These are phyloP conservation scores for Pseudopipra pipra DNA, from an alignment of 2,113 vertebrate species.

Conservation along the genomic window DNA sequence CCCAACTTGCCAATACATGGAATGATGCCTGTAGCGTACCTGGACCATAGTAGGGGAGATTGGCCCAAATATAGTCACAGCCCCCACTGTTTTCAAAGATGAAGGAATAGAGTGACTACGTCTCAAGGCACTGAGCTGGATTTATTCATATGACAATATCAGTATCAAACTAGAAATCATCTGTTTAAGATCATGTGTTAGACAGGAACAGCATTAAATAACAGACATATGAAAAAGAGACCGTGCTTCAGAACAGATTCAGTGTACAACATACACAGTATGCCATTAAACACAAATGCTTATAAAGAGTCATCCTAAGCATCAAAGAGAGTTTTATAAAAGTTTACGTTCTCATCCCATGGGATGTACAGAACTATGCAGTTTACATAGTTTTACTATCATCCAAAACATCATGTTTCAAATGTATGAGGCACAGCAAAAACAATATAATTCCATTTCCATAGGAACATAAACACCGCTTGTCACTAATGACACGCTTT, in stretches of 20 bases:
- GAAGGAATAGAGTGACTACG: not conserved
- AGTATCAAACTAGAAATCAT: constrained; percentile 55
- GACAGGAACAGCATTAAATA: constrained; percentile 54
- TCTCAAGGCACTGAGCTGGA: constrained; percentile 58
- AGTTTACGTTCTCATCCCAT: constrained; percentile 79
- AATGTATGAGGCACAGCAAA: constrained; percentile 78
- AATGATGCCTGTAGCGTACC: not conserved
- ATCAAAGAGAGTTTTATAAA: constrained; percentile 73
- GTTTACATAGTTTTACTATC: constrained; percentile 78
- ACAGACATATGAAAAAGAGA: constrained; percentile 50
- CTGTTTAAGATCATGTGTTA: constrained; percentile 50
- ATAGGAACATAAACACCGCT: constrained; percentile 84
- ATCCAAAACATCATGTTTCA: constrained; percentile 79
- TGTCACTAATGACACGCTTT: constrained; percentile 56
- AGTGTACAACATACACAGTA: constrained; percentile 81
- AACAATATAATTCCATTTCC: constrained; percentile 83
- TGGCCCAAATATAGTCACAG: not conserved
- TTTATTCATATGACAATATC: constrained; percentile 64
- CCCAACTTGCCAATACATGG: not conserved
- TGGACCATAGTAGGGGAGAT: not conserved
- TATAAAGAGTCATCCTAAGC: constrained; percentile 54
- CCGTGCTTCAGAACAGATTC: constrained; percentile 53
- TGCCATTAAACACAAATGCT: constrained; percentile 71
- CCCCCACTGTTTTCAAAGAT: not conserved
- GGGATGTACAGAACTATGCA: constrained; percentile 82